Evolutionary conservation across 2,113 vertebrate genomes (phyloP).

Genomic region (Dipodomys spectabilis): DNA sequence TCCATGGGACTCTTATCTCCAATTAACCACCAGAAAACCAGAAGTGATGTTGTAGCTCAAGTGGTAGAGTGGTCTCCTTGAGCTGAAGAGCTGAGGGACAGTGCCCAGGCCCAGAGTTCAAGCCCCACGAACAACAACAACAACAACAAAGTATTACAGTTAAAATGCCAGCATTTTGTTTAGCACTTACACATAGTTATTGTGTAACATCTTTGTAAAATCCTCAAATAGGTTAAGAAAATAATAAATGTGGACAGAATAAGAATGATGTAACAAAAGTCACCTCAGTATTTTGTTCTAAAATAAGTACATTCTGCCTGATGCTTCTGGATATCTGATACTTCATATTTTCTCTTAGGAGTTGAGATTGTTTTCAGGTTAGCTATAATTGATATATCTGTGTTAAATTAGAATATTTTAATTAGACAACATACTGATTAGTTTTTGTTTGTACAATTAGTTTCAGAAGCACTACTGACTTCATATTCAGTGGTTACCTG

Average conservation of each 20-base stretch:
- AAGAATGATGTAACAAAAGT: not conserved
- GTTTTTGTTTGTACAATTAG: constrained; percentile 41
- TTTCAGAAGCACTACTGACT: constrained; percentile 28
- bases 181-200: not conserved
- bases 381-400: constrained; percentile 29
- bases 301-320: not conserved
- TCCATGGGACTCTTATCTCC: no score
- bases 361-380: constrained; percentile 39
- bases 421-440: constrained; percentile 27
- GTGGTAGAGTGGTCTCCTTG: no score
- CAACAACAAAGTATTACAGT: no score
- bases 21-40: no score
- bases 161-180: not conserved
- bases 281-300: not conserved
- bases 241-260: not conserved
- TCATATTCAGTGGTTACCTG: constrained; percentile 86
- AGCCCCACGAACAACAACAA: no score
- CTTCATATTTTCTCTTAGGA: constrained; percentile 32
- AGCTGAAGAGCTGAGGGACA: no score
- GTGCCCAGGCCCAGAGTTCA: no score
- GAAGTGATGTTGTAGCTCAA: no score
- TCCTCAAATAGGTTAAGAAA: constrained; percentile 10
- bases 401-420: constrained; percentile 44
- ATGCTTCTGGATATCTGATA: not conserved
- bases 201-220: constrained; percentile 31